These are phyloP conservation scores for Aptenodytes forsteri DNA, from an alignment of 2,113 vertebrate species.

Conservation along the genomic window DNA sequence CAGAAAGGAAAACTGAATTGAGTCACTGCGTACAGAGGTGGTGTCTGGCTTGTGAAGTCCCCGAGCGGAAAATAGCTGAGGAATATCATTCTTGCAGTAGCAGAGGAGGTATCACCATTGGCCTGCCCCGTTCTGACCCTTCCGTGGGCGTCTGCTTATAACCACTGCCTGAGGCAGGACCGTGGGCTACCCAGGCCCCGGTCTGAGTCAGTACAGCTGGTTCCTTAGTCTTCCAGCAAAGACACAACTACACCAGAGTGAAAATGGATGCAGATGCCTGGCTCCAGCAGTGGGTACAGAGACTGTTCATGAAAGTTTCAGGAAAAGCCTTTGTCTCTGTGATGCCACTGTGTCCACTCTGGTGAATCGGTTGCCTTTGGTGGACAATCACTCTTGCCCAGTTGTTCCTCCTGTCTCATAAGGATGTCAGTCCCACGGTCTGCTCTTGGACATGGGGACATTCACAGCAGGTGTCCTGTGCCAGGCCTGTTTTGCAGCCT, in stretches of 20 bases:
- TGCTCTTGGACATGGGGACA: neutral
- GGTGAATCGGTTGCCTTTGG: neutral
- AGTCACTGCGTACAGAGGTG: neutral
- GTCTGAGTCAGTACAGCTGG: neutral
- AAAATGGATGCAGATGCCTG: neutral
- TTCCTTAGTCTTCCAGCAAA: neutral
- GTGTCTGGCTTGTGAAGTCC: neutral
- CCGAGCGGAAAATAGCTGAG: neutral
- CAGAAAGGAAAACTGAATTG: neutral
- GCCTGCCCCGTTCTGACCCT: neutral
- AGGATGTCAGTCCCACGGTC: neutral
- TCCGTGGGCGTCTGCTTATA: neutral
- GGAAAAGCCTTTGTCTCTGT: neutral
- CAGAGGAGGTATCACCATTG: neutral
- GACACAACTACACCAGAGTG: neutral
- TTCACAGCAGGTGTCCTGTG: neutral
- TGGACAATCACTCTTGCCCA: neutral
- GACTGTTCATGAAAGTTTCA: neutral
- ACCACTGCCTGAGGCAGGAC: neutral
- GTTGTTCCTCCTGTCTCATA: neutral
- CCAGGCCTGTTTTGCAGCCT: neutral
- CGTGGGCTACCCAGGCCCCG: neutral
- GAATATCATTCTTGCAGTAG: neutral
- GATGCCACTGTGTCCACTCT: neutral
- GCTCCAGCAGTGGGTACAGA: neutral